Evolutionary conservation across 2,797 vertebrate genomes (phyloP).

Genomic region (Hydrocynus forskahlii): DNA sequence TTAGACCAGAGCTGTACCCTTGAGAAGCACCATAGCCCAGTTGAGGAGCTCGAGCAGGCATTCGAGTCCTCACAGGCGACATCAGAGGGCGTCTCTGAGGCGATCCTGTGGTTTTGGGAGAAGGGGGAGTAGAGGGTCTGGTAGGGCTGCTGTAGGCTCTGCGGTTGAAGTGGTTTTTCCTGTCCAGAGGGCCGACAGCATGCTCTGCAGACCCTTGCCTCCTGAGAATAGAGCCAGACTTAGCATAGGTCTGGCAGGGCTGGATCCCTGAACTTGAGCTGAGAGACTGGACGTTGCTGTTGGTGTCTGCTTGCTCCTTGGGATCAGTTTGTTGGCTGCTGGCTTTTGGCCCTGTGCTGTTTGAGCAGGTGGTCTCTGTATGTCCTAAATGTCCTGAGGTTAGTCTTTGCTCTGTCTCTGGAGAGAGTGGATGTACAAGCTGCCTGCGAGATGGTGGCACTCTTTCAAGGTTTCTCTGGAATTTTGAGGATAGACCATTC

Average conservation of each 20-base stretch:
- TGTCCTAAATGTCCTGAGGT: constrained; percentile 57
- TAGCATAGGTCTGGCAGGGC: constrained; percentile 57
- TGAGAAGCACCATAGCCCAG: constrained; percentile 71
- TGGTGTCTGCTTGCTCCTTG: constrained; percentile 64
- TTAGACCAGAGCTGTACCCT: constrained; percentile 80
- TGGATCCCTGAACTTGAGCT: constrained; percentile 56
- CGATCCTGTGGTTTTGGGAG: constrained; percentile 68
- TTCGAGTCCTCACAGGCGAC: constrained; percentile 66
- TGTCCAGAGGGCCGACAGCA: constrained; percentile 66
- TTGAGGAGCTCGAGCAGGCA: constrained; percentile 60
- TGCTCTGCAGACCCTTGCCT: constrained; percentile 58
- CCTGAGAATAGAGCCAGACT: constrained; percentile 57
- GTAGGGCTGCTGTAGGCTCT: constrained; percentile 77
- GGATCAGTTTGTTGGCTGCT: constrained; percentile 38
- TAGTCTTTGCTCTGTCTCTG: constrained; percentile 67
- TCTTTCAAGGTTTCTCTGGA: constrained; percentile 73
- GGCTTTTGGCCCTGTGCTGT: constrained; percentile 16
- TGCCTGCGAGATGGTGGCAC: constrained; percentile 74
- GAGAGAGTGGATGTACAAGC: constrained; percentile 77
- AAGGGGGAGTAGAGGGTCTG: constrained; percentile 73
- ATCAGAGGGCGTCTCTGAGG: constrained; percentile 71
- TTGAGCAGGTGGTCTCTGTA: constrained; percentile 43
- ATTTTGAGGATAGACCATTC: constrained; percentile 62
- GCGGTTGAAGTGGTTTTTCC: constrained; percentile 72
- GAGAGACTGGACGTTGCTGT: constrained; percentile 40